Percentiles rank a stretch among this genome's conserved stretches.
Conservation (phyloP, 2,888 invertebrate genomes). For the Dynastes maya region DNA sequence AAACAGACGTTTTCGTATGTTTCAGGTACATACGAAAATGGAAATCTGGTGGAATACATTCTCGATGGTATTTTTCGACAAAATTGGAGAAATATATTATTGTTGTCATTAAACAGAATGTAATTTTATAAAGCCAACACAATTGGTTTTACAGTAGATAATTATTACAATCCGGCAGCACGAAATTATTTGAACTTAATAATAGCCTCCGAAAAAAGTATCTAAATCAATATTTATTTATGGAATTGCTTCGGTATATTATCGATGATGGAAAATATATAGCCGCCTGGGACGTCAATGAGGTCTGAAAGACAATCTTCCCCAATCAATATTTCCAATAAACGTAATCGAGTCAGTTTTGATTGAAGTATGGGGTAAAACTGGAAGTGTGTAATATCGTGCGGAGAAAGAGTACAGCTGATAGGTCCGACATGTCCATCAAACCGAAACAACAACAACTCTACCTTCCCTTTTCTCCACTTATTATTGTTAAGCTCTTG, state of each 20-base stretch:
- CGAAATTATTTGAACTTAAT: no score
- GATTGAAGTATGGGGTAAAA: constrained; percentile 47
- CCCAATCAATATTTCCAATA: constrained; percentile 50
- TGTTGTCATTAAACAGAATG: no score
- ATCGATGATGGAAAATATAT: constrained; percentile 44
- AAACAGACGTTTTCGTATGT: no score
- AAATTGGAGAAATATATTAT: no score
- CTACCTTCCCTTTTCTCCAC: constrained; percentile 38
- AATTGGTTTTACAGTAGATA: no score
- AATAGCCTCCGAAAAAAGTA: neutral
- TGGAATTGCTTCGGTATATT: constrained; percentile 31
- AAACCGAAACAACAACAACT: constrained; percentile 46
- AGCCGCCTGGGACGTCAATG: constrained; percentile 39
- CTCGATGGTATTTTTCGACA: no score
- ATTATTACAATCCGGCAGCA: no score
- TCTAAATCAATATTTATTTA: constrained; percentile 41
- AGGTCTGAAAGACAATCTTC: constrained; percentile 50
- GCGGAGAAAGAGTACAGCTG: constrained; percentile 38
- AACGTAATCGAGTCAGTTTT: constrained; percentile 50
- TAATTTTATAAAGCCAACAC: no score
- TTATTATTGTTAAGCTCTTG: constrained; percentile 36
- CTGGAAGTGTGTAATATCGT: constrained; percentile 43
- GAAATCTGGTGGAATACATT: no score
- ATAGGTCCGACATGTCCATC: constrained; percentile 46
- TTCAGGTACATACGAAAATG: no score